Base-by-base conservation (phyloP, 2,113 vertebrate genomes). In the Serilophus lunatus region DNA sequence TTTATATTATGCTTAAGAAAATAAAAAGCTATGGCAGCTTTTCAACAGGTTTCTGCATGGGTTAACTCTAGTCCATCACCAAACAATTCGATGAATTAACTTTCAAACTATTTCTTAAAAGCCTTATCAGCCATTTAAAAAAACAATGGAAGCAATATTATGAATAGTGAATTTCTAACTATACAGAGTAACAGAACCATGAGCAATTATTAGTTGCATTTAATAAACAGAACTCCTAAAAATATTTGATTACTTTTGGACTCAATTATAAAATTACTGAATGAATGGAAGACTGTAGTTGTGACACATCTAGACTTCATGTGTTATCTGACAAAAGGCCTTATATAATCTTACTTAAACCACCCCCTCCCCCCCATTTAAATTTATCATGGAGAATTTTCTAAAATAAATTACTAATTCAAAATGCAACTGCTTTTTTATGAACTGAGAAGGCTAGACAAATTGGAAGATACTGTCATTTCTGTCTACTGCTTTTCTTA, bases 171-270 rank as follows among this genome's bases (percentile, higher is more conserved):
- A 31, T 84, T 49, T 70, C 19, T 88, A 88, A 83, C 76, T 81
- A 84, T 89, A 75, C 82, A 82, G 78, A 64, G 18, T 45, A 70
- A 64, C 50, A 93, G 63, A 95, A 81, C 47, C 75, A 92, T 84
- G 33, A 95, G 60, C 76, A 95, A 88, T 83, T 83, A 95, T 61
- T 83, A 77, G 3, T 38, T 3, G 40, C 36, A 83, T 92, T 97
- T 80, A 83, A 68, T 97, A 95, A 97, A 94, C 93, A 95, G 89
- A 95, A 90, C 95, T 92, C 69, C 82, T 56, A 92, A 88, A 95
- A 92, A 81, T 61, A 69, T 83, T 86, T 97, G 96, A 97, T 96
- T 96, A 71, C 82, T 94, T 78, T 96, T 97, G 70, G 93, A 88
- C 70, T 88, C 90, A 92, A 90, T 95, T 95, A 70, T 61, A 95